Evolutionary conservation across 2,113 vertebrate genomes (phyloP), one percentile per base, ranked within the genome.

Genomic region (Zapornia atra): DNA sequence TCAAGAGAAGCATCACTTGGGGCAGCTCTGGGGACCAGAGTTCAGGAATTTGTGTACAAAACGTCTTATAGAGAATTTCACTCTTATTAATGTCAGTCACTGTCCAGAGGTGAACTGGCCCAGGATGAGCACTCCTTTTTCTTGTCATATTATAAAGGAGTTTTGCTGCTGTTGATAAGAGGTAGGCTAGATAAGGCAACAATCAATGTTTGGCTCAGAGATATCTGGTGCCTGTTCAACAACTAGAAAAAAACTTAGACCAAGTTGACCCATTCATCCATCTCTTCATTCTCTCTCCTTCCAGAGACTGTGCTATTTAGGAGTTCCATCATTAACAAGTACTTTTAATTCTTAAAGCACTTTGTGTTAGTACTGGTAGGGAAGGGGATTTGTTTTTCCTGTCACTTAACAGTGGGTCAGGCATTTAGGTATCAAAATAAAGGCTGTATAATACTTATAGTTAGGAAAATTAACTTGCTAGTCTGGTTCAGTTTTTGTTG

Each of bases 1-100:
- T 15, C 36, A 51, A 63, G 25, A 72, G 48, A 65, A 85, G 16
- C 31, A 7, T 33, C 22, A 40, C 31, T 48, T 12, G 12, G 9
- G 42, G 26, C 25, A 65, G 5, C 15, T 42, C 25, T 0, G 0
- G 31, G 36, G 16, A 7, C 26, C 53, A 66, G 38, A 19, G 11
- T 54, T 61, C 34, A 33, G 53, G 40, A 59, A 53, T 61, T 72
- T 56, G 54, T 68, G 22, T 44, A 8, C 12, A 46, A 77, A 82
- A 34, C 15, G 44, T 26, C 25, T 69, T 69, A 1, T 8, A 46
- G 12, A 66, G 33, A 57, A 42, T 72, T 82, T 72, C 28, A 53
- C 5, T 68, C 12, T n/a, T 59, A 36, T 26, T 50, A n/a, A 12
- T 4, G 3, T 42, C 65, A 14, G 42, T n/a, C 11, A 12, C 42